These are phyloP conservation scores for Meteorus colon DNA, from an alignment of 2,888 invertebrate genomes.

Conservation along the genomic window DNA sequence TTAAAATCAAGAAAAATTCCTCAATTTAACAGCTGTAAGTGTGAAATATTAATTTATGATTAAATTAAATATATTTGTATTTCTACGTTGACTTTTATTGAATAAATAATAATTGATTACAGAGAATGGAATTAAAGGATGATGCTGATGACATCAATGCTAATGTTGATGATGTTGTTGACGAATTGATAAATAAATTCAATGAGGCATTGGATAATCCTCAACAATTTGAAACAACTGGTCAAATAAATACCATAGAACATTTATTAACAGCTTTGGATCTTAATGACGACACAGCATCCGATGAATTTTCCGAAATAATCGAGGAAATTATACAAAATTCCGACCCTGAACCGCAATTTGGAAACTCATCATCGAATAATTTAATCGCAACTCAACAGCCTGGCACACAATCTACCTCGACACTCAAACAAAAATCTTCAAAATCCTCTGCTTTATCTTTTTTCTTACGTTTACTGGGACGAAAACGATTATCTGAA, in stretches of 20 bases:
- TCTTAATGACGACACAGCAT: background rate
- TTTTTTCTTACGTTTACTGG: slow-evolving; percentile 12
- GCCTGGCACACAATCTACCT: background rate
- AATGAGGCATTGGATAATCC: background rate
- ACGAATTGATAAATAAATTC: background rate
- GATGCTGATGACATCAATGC: no score
- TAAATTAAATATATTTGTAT: no score
- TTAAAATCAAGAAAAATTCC: no score
- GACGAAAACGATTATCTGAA: background rate
- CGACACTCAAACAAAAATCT: background rate
- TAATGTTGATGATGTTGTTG: background rate
- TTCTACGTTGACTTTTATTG: background rate
- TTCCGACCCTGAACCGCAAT: background rate
- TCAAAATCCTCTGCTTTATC: background rate
- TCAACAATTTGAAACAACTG: background rate
- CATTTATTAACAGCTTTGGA: background rate
- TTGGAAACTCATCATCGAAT: background rate
- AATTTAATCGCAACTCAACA: background rate
- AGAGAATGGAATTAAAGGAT: background rate
- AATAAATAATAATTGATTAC: background rate
- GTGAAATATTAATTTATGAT: no score
- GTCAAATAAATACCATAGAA: background rate
- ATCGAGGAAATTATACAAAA: slow-evolving; percentile 14
- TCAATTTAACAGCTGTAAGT: no score
- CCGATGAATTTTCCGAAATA: background rate